phyloP scores from a whole-genome alignment of 2,113 vertebrate genomes.

The Bungarus multicinctus region DNA sequence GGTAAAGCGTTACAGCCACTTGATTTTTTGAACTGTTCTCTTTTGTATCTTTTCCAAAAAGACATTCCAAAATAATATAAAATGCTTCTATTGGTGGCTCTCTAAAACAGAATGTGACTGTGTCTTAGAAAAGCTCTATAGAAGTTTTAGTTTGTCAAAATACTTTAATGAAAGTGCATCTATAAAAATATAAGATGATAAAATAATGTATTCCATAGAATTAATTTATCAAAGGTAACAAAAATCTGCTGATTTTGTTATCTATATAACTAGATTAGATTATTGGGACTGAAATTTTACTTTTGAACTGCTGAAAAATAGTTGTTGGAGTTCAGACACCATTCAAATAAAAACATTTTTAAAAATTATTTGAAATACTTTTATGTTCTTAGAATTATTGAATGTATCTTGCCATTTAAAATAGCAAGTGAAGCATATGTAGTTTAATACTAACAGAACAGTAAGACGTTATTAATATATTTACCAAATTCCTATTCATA shows the following conservation, averaged over 20 bases:
- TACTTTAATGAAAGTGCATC: conserved; percentile 47
- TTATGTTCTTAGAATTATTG: not conserved
- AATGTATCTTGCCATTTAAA: not conserved
- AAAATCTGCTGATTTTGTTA: not conserved
- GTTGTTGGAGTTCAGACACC: not conserved
- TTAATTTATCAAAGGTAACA: not conserved
- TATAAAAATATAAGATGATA: not conserved
- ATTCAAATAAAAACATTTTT: not conserved
- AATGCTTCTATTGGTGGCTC: conserved; percentile 1
- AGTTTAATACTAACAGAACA: not conserved
- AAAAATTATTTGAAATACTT: not conserved
- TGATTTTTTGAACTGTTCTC: not conserved
- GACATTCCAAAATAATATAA: not conserved
- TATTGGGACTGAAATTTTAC: not conserved
- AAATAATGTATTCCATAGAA: not conserved
- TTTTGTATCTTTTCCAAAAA: not conserved
- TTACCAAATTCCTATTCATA: not conserved
- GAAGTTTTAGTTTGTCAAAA: conserved; percentile 51
- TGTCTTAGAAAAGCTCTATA: conserved; percentile 44
- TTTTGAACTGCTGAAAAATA: not conserved
- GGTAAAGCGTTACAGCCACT: not conserved
- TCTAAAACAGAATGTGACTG: conserved; percentile 33
- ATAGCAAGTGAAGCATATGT: not conserved
- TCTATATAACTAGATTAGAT: not conserved
- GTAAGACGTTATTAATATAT: not conserved